phyloP scores from a whole-genome alignment of 1,140 invertebrate genomes.

The Pseudomyrmex dendroicus region DNA sequence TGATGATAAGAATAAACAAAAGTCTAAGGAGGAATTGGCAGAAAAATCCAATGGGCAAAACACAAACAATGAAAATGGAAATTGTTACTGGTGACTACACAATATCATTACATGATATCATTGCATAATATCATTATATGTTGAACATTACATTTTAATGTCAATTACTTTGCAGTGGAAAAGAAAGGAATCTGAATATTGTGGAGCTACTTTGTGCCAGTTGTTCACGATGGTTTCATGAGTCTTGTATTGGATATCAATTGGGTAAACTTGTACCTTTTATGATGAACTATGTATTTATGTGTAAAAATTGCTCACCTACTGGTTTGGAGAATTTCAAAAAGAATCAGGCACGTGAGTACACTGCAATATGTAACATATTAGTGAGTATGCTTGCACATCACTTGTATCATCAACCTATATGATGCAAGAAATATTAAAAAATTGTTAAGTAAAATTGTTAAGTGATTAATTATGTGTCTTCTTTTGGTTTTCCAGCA shows the following conservation, averaged over 20 bases:
- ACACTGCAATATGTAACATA: neutral
- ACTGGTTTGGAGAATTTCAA: conserved; percentile 95
- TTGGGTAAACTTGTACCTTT: conserved; percentile 97
- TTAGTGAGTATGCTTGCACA: neutral
- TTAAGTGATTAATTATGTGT: conserved; percentile 1
- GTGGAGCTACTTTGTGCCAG: conserved; percentile 95
- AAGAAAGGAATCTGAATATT: conserved; percentile 95
- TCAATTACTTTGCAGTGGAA: conserved; percentile 89
- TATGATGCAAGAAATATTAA: neutral
- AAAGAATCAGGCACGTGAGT: conserved; percentile 96
- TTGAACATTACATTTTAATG: conserved; percentile 31
- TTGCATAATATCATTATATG: neutral
- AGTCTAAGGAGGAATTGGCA: conserved; percentile 71
- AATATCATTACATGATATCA: neutral
- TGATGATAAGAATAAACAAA: conserved; percentile 71
- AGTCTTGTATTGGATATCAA: conserved; percentile 96
- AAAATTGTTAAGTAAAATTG: neutral
- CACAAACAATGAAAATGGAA: conserved; percentile 74
- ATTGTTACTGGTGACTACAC: conserved; percentile 82
- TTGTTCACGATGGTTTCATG: conserved; percentile 96
- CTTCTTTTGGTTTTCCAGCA: conserved; percentile 87
- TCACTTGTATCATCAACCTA: conserved; percentile 23
- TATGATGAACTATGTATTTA: conserved; percentile 98
- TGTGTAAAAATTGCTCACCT: conserved; percentile 98
- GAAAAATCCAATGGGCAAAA: conserved; percentile 76